Conservation (phyloP, 1,140 invertebrate species). For the Microplitis mediator region DNA sequence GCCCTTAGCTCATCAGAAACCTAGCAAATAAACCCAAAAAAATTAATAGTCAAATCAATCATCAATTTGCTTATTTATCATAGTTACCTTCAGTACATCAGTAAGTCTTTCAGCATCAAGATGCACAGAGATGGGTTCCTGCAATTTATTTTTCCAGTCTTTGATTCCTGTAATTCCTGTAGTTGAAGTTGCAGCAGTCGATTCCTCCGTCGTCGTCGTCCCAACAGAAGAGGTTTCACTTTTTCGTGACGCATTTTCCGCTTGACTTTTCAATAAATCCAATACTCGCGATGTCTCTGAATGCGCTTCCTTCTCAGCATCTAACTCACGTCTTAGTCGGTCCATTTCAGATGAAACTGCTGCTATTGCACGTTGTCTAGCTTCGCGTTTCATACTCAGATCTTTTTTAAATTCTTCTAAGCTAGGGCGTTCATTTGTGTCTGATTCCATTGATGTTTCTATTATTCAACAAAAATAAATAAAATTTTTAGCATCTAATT, state of each 20-base stretch:
- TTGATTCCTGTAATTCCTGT: slow-evolving; percentile 7
- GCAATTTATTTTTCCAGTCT: slow-evolving; percentile 11
- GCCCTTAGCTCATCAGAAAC: slow-evolving; percentile 52
- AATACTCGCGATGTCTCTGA: slow-evolving; percentile 52
- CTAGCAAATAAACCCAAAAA: slow-evolving; percentile 33
- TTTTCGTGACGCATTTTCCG: slow-evolving; percentile 29
- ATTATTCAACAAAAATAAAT: not conserved
- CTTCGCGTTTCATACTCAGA: slow-evolving; percentile 54
- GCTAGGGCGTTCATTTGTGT: slow-evolving; percentile 6
- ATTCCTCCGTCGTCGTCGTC: not conserved
- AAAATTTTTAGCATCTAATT: too few relatives aligned
- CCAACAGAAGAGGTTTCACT: slow-evolving; percentile 25
- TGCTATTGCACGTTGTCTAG: slow-evolving; percentile 56
- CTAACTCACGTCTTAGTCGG: slow-evolving; percentile 51
- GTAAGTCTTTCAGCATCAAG: slow-evolving; percentile 44
- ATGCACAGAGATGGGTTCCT: slow-evolving; percentile 32
- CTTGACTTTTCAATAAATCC: slow-evolving; percentile 46
- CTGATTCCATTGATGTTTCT: slow-evolving; percentile 29
- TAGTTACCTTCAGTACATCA: slow-evolving; percentile 48
- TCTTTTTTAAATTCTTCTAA: slow-evolving; percentile 58
- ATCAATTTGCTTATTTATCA: not conserved
- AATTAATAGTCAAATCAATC: not conserved
- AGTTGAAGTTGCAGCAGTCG: too few relatives aligned
- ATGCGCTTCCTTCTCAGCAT: slow-evolving; percentile 57
- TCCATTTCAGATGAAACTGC: slow-evolving; percentile 60